Conservation (phyloP, 2,797 vertebrate species). For the Lutjanus campechanus region DNA sequence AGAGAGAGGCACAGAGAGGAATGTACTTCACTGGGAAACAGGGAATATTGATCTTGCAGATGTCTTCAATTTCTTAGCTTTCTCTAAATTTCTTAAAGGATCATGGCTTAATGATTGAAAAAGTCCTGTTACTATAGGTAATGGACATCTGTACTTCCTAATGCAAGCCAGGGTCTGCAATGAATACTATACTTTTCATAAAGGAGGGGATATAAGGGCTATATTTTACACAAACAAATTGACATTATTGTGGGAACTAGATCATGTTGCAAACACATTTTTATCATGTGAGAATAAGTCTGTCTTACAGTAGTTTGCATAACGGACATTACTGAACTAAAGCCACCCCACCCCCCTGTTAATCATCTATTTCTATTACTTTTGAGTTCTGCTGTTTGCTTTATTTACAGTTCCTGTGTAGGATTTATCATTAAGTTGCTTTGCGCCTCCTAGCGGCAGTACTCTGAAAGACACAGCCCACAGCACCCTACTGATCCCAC, state of each 20-base stretch:
- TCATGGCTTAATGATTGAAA: constrained; percentile 10
- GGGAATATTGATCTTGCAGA: constrained; percentile 50
- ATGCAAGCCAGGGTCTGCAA: neutral
- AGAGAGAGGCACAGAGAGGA: constrained; percentile 20
- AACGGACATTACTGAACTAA: neutral
- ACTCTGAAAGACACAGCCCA: neutral
- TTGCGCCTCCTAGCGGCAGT: neutral
- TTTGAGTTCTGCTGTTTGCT: neutral
- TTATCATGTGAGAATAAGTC: neutral
- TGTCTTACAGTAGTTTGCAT: neutral
- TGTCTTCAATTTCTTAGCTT: constrained; percentile 29
- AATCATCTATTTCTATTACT: no score
- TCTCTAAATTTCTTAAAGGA: constrained; percentile 22
- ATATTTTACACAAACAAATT: neutral
- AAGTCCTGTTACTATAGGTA: neutral
- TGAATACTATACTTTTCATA: neutral
- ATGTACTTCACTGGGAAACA: constrained; percentile 29
- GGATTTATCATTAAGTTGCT: neutral
- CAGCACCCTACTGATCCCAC: neutral
- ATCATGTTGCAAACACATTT: constrained; percentile 4
- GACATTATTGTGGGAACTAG: neutral
- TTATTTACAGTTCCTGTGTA: neutral
- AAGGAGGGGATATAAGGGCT: neutral
- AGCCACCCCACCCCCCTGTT: neutral
- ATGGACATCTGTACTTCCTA: neutral